Percentiles rank a stretch among this genome's conserved stretches.
Evolutionary conservation across 1,140 invertebrate species (phyloP).

Genomic region (Melanaphis sacchari): DNA sequence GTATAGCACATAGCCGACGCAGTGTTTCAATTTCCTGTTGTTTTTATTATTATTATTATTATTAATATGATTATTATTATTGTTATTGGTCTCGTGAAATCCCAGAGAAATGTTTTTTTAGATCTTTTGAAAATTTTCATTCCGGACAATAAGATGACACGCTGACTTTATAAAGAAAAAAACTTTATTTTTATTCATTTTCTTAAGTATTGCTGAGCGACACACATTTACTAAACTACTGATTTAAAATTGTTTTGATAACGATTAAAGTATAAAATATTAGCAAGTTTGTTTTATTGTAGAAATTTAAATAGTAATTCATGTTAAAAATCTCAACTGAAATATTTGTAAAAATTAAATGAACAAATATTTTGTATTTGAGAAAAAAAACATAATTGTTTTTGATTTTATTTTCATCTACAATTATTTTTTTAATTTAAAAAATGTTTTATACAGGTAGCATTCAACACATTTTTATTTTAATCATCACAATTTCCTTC

Average conservation of each 20-base stretch:
- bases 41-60: conserved; percentile 22
- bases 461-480: not conserved
- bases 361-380: not conserved
- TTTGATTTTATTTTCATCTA: not conserved
- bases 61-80: conserved; percentile 51
- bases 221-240: not conserved
- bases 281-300: not conserved
- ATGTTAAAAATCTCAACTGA: not conserved
- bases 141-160: not conserved
- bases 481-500: too few relatives aligned
- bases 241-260: conserved; percentile 1
- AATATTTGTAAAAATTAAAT: not conserved
- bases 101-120: conserved; percentile 29
- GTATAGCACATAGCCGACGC: not conserved
- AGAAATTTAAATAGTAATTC: not conserved
- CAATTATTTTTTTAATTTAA: not conserved
- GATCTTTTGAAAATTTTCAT: not conserved
- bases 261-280: not conserved
- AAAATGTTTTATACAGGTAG: not conserved
- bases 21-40: conserved; percentile 44
- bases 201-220: not conserved
- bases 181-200: not conserved
- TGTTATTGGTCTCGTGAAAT: conserved; percentile 42
- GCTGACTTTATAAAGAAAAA: not conserved
- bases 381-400: not conserved